These are phyloP conservation scores for Delia radicum DNA, from an alignment of 1,140 invertebrate species.

Conservation along the genomic window DNA sequence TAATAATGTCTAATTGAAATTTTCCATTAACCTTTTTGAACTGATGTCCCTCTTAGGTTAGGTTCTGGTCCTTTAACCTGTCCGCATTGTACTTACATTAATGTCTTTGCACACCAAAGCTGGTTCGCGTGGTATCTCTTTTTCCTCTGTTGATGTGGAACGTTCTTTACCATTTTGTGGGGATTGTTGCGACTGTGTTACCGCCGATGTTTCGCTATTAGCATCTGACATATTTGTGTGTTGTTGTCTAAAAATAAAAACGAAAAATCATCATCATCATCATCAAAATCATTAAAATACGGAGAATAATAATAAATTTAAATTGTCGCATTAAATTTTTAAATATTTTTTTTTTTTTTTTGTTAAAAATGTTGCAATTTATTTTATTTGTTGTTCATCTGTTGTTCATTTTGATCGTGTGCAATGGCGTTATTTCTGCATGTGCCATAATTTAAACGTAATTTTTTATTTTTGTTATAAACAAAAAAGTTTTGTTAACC, in stretches of 20 bases:
- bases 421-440: background rate
- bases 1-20: too few species aligned
- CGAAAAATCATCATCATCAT: background rate
- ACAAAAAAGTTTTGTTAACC: background rate
- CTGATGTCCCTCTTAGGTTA: too few species aligned
- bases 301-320: background rate
- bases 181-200: constrained; percentile 29
- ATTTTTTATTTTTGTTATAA: background rate
- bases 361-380: background rate
- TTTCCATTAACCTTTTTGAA: too few species aligned
- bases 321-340: background rate
- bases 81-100: constrained; percentile 65
- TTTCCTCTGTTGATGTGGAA: constrained; percentile 62
- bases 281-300: background rate
- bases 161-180: constrained; percentile 51
- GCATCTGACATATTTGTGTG: constrained; percentile 44
- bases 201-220: constrained; percentile 41
- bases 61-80: too few species aligned
- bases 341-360: too few species aligned
- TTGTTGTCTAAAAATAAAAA: background rate
- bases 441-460: background rate
- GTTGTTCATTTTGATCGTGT: too few species aligned
- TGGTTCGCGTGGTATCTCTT: constrained; percentile 74
- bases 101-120: constrained; percentile 79
- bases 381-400: too few species aligned